These are phyloP conservation scores for Cremastinae sp. DNA, from an alignment of 2,888 invertebrate genomes.

Conservation along the genomic window DNA sequence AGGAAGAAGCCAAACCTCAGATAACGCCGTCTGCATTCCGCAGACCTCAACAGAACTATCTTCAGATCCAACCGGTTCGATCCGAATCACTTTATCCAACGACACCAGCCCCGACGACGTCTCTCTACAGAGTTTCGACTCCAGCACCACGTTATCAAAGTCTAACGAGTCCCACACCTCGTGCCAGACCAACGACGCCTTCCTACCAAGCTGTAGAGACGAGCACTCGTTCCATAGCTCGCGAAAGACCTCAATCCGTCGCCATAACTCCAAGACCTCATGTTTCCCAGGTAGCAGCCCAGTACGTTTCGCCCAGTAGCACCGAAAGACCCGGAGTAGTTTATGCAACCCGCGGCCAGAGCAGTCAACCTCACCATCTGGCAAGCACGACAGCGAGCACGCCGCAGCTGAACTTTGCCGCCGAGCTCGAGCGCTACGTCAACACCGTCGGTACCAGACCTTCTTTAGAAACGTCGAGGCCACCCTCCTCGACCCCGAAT, in stretches of 20 bases:
- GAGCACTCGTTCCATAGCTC: conserved; percentile 69
- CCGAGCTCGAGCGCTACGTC: conserved; percentile 86
- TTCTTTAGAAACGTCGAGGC: conserved; percentile 74
- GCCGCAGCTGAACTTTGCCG: conserved; percentile 84
- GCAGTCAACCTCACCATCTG: conserved; percentile 61
- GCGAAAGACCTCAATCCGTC: conserved; percentile 77
- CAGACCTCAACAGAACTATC: conserved; percentile 77
- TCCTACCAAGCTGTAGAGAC: conserved; percentile 73
- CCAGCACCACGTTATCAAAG: conserved; percentile 85
- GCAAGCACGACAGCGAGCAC: conserved; percentile 69
- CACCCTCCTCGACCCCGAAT: conserved; percentile 55
- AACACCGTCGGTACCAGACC: conserved; percentile 80
- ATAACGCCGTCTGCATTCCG: conserved; percentile 78
- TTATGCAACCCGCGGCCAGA: conserved; percentile 75
- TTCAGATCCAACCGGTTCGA: conserved; percentile 69
- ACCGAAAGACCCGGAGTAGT: conserved; percentile 77
- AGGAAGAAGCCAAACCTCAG: conserved; percentile 82
- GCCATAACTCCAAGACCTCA: conserved; percentile 83
- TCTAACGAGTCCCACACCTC: conserved; percentile 84
- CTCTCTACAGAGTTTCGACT: conserved; percentile 80
- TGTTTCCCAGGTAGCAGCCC: conserved; percentile 76
- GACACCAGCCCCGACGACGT: conserved; percentile 77
- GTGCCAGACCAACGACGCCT: conserved; percentile 67
- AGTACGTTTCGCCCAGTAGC: conserved; percentile 78
- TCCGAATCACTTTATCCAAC: conserved; percentile 71